These are phyloP conservation scores for Sparidentex hasta DNA, from an alignment of 2,797 vertebrate species.

Conservation along the genomic window DNA sequence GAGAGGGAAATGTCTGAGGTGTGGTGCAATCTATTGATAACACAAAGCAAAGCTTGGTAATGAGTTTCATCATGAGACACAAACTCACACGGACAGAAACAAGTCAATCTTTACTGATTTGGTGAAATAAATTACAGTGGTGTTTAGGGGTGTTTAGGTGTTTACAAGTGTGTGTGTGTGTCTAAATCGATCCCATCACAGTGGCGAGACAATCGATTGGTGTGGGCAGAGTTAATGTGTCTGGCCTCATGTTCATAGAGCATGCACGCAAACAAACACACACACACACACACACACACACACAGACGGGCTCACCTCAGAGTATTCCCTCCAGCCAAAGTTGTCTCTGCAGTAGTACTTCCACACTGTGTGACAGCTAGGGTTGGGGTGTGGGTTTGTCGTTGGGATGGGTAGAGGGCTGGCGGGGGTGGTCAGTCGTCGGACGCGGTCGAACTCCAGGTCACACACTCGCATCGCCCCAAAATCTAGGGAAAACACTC, in stretches of 20 bases:
- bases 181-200: slow-evolving; percentile 56
- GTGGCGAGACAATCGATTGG: slow-evolving; percentile 47
- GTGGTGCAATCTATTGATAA: slow-evolving; percentile 9
- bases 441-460: slow-evolving; percentile 93
- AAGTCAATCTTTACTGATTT: slow-evolving; percentile 55
- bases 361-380: slow-evolving; percentile 94
- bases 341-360: slow-evolving; percentile 99
- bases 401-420: slow-evolving; percentile 72
- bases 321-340: slow-evolving; percentile 99
- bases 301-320: slow-evolving; percentile 88
- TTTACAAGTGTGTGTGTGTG: slow-evolving; percentile 14
- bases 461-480: slow-evolving; percentile 92
- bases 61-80: slow-evolving; percentile 5
- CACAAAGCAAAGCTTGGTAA: slow-evolving; percentile 16
- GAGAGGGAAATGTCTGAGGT: slow-evolving; percentile 6
- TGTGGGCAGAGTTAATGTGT: slow-evolving; percentile 52
- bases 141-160: slow-evolving; percentile 21
- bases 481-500: slow-evolving; percentile 94
- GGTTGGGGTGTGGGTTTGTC: slow-evolving; percentile 83
- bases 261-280: slow-evolving; percentile 8
- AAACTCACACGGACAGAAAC: slow-evolving; percentile 28
- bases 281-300: slow-evolving; percentile 17
- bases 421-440: slow-evolving; percentile 92
- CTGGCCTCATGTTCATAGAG: slow-evolving; percentile 43
- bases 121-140: slow-evolving; percentile 63